Percentiles rank a stretch among this genome's conserved stretches.
These are phyloP conservation scores for rabbit (Oryctolagus cuniculus) DNA, from an alignment of 2,113 vertebrate species.

Conservation along the genomic window mOryCun1.1 NC_091433.1:12177501-12178000, in stretches of 20 bases:
- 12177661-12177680: neutral
- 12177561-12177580: neutral
- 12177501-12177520: neutral
- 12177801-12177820: neutral
- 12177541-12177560: neutral
- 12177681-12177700: neutral
- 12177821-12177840: neutral
- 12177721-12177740: neutral
- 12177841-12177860: too few relatives aligned
- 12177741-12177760: neutral
- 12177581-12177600: neutral
- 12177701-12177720: neutral
- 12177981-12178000: neutral
- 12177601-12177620: neutral
- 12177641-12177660: neutral
- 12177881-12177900: neutral
- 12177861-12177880: neutral
- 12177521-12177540: neutral
- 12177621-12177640: neutral
- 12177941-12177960: too few relatives aligned
- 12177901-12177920: neutral
- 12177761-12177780: neutral
- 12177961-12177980: neutral
- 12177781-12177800: too few relatives aligned
- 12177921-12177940: neutral